phyloP scores from a whole-genome alignment of 2,888 invertebrate genomes.

The Pharmacophagus antenor region DNA sequence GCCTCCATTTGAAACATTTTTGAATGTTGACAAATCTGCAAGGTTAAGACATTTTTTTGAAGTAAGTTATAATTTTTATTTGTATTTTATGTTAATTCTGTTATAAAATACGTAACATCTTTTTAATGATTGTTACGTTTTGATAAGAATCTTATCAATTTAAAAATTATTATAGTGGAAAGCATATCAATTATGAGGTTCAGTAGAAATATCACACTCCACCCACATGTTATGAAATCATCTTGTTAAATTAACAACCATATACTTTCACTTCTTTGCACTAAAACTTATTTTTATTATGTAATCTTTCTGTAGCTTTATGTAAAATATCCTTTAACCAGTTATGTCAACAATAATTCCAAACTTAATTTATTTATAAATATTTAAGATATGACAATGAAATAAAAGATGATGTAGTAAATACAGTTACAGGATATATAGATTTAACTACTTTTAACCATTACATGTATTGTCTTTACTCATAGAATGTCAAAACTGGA shows the following conservation, averaged over 20 bases:
- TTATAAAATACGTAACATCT: no score
- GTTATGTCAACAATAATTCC: no score
- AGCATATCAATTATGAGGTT: not conserved
- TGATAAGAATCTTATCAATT: no score
- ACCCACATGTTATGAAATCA: not conserved
- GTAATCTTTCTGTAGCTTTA: no score
- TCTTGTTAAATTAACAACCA: not conserved
- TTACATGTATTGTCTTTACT: slow-evolving; percentile 8
- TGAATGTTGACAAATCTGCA: slow-evolving; percentile 88
- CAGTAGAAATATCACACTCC: not conserved
- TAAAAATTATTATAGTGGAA: no score
- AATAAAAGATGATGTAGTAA: no score
- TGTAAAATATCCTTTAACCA: no score
- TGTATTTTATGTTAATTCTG: not conserved
- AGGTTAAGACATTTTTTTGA: slow-evolving; percentile 90
- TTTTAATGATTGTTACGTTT: no score
- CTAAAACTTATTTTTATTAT: not conserved
- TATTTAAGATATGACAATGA: no score
- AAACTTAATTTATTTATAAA: no score
- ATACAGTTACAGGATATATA: no score
- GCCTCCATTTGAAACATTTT: slow-evolving; percentile 93
- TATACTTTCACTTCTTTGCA: not conserved
- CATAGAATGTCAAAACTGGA: slow-evolving; percentile 85
- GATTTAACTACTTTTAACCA: not conserved
- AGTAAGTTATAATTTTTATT: slow-evolving; percentile 73